Conservation (phyloP, 2,888 invertebrate genomes). For the Cetonia aurata region DNA sequence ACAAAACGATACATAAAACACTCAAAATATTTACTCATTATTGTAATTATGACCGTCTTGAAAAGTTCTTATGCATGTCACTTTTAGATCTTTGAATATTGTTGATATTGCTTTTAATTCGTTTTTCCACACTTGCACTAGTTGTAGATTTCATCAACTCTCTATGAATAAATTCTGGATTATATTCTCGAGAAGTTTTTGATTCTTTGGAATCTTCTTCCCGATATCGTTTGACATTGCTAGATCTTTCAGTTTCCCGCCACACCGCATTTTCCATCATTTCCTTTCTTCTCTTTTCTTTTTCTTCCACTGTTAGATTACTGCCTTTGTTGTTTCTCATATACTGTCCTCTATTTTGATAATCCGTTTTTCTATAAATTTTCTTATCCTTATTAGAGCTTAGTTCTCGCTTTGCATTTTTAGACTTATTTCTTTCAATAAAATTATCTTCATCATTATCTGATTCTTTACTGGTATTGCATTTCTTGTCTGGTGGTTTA, state of each 20-base stretch:
- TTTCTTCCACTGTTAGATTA: conserved; percentile 74
- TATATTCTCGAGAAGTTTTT: conserved; percentile 66
- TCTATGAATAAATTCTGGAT: conserved; percentile 71
- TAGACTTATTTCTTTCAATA: conserved; percentile 14
- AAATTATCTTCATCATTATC: conserved; percentile 42
- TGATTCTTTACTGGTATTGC: conserved; percentile 32
- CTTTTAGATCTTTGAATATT: conserved; percentile 86
- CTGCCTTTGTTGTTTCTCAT: conserved; percentile 47
- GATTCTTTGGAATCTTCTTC: conserved; percentile 70
- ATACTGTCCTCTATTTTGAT: conserved; percentile 47
- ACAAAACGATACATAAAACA: too few species aligned
- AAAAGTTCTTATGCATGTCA: conserved; percentile 89
- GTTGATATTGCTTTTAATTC: conserved; percentile 90
- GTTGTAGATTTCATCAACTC: conserved; percentile 76
- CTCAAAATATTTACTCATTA: neutral
- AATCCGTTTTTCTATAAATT: conserved; percentile 25
- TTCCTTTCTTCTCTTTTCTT: conserved; percentile 77
- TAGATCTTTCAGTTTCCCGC: conserved; percentile 76
- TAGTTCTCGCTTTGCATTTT: conserved; percentile 53
- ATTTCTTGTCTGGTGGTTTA: conserved; percentile 55
- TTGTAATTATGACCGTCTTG: conserved; percentile 59
- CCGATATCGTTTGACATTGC: conserved; percentile 74
- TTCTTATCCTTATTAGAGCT: conserved; percentile 45
- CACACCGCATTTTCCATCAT: conserved; percentile 87
- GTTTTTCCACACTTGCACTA: conserved; percentile 81